These are phyloP conservation scores for Spizaetus ornatus DNA, from an alignment of 2,113 vertebrate genomes.

Conservation along the genomic window DNA sequence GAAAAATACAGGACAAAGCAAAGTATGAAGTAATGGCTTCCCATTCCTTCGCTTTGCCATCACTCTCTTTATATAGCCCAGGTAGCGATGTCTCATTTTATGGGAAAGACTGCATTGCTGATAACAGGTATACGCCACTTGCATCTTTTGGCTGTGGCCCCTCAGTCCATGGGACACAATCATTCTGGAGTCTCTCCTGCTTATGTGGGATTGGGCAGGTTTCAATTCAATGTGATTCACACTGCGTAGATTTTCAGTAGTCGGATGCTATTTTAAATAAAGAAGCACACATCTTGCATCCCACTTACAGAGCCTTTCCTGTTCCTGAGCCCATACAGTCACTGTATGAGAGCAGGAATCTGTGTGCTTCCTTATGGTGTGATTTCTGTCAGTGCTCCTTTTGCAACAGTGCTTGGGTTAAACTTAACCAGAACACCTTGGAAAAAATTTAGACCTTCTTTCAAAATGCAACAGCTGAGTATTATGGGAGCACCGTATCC, in stretches of 20 bases:
- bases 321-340: neutral
- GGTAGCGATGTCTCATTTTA: neutral
- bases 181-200: neutral
- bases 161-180: neutral
- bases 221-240: neutral
- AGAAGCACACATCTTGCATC: neutral
- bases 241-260: neutral
- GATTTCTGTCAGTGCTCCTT: neutral
- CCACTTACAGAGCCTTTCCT: neutral
- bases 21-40: neutral
- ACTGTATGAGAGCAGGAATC: neutral
- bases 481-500: neutral
- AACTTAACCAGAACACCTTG: neutral
- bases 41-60: neutral
- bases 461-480: neutral
- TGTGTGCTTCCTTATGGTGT: neutral
- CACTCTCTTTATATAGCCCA: neutral
- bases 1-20: neutral
- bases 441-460: neutral
- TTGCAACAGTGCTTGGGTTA: neutral
- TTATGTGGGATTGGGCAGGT: fast-evolving
- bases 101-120: neutral
- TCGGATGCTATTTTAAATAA: neutral
- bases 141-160: neutral
- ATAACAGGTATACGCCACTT: neutral